Percentiles rank a stretch among this genome's conserved stretches.
Evolutionary conservation across 2,888 invertebrate genomes (phyloP).

Genomic region (Sminthurides aquaticus): DNA sequence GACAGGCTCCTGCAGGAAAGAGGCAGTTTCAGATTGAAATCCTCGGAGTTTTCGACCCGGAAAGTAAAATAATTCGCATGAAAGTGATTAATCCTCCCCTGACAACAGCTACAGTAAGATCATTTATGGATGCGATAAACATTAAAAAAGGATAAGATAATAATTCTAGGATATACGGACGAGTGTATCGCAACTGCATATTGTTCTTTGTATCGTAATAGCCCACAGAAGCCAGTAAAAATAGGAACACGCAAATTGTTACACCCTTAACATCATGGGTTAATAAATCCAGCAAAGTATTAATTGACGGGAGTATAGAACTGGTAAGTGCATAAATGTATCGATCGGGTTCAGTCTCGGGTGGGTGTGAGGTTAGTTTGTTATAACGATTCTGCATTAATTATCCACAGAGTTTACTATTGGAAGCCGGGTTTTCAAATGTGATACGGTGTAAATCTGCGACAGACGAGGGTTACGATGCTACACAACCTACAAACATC

Average conservation of each 20-base stretch:
- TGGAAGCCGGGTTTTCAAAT: slow-evolving; percentile 69
- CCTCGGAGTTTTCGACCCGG: slow-evolving; percentile 69
- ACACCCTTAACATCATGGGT: slow-evolving; percentile 74
- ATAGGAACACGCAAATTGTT: no score
- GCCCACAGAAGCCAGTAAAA: no score
- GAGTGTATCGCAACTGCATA: no score
- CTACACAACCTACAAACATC: slow-evolving; percentile 55
- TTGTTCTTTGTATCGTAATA: no score
- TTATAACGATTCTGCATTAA: no score
- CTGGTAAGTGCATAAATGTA: no score
- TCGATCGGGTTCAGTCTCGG: no score
- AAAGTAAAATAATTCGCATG: slow-evolving; percentile 64
- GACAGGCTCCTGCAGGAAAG: slow-evolving; percentile 26
- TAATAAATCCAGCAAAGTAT: slow-evolving; percentile 64
- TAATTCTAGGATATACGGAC: no score
- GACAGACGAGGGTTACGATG: slow-evolving; percentile 45
- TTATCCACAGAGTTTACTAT: slow-evolving; percentile 49
- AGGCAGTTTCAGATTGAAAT: slow-evolving; percentile 78
- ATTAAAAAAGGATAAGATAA: no score
- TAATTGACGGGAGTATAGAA: slow-evolving; percentile 78
- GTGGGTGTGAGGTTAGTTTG: no score
- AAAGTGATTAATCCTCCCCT: slow-evolving; percentile 67
- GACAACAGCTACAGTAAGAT: slow-evolving; percentile 3
- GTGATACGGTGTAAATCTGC: slow-evolving; percentile 58
- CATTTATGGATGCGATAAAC: no score